Evolutionary conservation across 2,888 invertebrate genomes (phyloP), one percentile per base, ranked within the genome.

Genomic region (Mimas tiliae): DNA sequence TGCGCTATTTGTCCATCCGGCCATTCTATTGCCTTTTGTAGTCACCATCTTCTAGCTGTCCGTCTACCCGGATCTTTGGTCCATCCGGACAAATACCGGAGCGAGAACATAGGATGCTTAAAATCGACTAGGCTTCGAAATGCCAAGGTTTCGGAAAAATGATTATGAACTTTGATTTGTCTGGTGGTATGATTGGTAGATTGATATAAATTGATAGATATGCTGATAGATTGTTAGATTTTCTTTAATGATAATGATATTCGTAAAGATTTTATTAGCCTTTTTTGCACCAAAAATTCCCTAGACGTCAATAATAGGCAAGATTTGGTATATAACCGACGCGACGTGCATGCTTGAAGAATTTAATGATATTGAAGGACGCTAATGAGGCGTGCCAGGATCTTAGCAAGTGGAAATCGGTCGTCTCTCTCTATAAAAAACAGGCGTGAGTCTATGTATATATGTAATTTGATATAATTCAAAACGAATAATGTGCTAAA

Each of bases 81-180:
- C 67, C 55, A 70, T 74, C 74, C 73, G 72, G 73, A 69, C 72
- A 72, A 75, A 80, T 82, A 80, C 72, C 79, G 74, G 82, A 81
- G 82, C 84, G 77, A 85, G 83, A 83, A 70, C 79, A 63, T 34
- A 55, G 50, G 58, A 58, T 42, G 21, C 19, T 53, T 50, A 45
- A 67, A 55, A 16, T 53, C 6, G 33, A 42, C 34, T 69, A 70
- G 70, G 65, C 68, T 72, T 69, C 55, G 65, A 72, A 75, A 81
- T 77, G 79, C 75, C 78, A 79, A 78, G 80, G 78, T 64, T 51
- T 38, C 16, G 12, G 33, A 51, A 65, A 69, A 72, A 70, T 70
- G 68, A 33, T 71, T 68, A 42, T 19, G 38, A 58, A 19, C 34
- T 67, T 63, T 69, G 69, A 69, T 72, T 69, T 72, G 66, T 67